These are phyloP conservation scores for Diorhabda elongata DNA, from an alignment of 1,140 invertebrate species.

Conservation along the genomic window DNA sequence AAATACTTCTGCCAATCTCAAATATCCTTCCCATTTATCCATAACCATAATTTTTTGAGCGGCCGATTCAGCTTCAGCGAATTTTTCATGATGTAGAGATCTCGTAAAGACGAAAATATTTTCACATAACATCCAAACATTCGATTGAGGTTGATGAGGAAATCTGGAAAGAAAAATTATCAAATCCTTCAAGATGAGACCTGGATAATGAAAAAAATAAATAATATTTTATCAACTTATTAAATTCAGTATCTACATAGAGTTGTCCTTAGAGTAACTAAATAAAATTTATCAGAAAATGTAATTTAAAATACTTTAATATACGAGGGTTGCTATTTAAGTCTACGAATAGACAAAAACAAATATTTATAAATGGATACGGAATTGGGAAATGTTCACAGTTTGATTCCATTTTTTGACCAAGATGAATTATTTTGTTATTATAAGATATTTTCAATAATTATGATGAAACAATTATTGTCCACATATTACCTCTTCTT, in stretches of 20 bases:
- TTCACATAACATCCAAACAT: conserved; percentile 68
- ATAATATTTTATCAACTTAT: not conserved
- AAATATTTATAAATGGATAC: too few relatives aligned
- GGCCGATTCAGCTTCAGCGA: conserved; percentile 69
- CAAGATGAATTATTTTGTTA: too few relatives aligned
- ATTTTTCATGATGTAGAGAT: conserved; percentile 64
- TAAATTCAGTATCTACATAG: too few relatives aligned
- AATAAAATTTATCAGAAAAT: too few relatives aligned
- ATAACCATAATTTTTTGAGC: conserved; percentile 69
- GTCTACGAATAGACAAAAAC: too few relatives aligned
- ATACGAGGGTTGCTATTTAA: too few relatives aligned
- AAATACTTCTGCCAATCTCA: conserved; percentile 62
- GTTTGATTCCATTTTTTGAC: too few relatives aligned
- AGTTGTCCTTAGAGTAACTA: too few relatives aligned
- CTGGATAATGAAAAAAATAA: not conserved
- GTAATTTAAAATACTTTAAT: too few relatives aligned
- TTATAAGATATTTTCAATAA: too few relatives aligned
- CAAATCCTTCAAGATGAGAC: not conserved
- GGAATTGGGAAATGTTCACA: too few relatives aligned
- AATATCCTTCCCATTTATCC: conserved; percentile 64
- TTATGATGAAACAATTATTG: too few relatives aligned
- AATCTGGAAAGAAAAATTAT: conserved; percentile 44
- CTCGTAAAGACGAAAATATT: conserved; percentile 58
- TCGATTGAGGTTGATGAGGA: conserved; percentile 56
- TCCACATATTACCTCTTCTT: conserved; percentile 43